A percentile compares a stretch with the other conserved stretches of the same genome.
Conservation (phyloP, 2,888 invertebrate genomes). For the Melieria picta region DNA sequence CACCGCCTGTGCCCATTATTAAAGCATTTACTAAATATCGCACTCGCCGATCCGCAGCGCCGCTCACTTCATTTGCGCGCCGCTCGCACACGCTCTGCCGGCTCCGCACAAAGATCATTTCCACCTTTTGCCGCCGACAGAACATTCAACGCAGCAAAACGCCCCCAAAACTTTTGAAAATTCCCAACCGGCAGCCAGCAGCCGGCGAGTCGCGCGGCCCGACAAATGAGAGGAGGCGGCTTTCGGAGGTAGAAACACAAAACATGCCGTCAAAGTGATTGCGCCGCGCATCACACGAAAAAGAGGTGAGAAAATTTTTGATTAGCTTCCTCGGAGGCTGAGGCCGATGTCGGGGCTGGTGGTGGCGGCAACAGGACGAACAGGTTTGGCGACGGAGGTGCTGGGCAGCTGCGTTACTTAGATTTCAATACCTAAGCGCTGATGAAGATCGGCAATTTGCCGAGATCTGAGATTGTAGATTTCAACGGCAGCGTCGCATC, state of each 20-base stretch:
- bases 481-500: conserved; percentile 3
- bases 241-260: conserved; percentile 23
- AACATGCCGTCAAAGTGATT: conserved; percentile 39
- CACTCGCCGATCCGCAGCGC: conserved; percentile 22
- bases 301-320: conserved; percentile 66
- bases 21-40: conserved; percentile 35
- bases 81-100: conserved; percentile 34
- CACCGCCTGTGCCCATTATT: conserved; percentile 19
- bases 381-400: conserved; percentile 11
- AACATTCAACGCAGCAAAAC: conserved; percentile 61
- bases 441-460: conserved; percentile 60
- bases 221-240: conserved; percentile 31
- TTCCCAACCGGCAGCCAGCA: conserved; percentile 10
- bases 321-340: conserved; percentile 64
- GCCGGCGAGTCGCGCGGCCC: not conserved
- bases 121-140: conserved; percentile 58
- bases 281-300: conserved; percentile 55
- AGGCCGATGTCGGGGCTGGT: conserved; percentile 32
- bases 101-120: conserved; percentile 58
- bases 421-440: conserved; percentile 43
- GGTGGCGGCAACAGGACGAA: conserved; percentile 1
- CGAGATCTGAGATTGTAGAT: conserved; percentile 52
- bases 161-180: conserved; percentile 51
- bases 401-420: conserved; percentile 7
- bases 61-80: not conserved